Conservation (phyloP, 2,113 vertebrate species). For the Phaetusa simplex region DNA sequence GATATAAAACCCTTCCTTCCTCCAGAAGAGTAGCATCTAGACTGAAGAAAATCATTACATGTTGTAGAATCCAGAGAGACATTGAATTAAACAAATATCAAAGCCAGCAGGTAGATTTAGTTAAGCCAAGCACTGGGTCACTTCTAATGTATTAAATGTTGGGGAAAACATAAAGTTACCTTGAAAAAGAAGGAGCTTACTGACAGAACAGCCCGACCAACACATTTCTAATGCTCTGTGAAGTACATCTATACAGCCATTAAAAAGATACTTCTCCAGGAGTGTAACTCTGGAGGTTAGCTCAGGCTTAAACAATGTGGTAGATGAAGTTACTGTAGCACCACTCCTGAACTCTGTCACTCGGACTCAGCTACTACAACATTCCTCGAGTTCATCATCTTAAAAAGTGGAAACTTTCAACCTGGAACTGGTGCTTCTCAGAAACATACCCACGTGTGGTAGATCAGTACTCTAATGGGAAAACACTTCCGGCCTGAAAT, state of each 20-base stretch:
- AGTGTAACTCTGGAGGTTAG: not conserved
- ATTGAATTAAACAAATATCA: rapidly evolving
- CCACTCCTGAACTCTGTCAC: not conserved
- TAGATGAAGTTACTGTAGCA: not conserved
- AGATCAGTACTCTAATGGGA: not conserved
- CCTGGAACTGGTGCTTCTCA: not conserved
- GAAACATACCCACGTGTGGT: not conserved
- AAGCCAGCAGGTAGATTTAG: not conserved
- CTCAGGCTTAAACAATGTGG: not conserved
- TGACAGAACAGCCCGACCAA: not conserved
- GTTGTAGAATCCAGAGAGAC: not conserved
- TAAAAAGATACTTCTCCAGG: not conserved
- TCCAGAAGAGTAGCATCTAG: conserved; percentile 72
- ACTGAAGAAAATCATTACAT: conserved; percentile 42
- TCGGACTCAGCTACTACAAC: not conserved
- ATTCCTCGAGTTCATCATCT: not conserved
- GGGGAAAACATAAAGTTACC: not conserved
- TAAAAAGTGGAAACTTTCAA: not conserved
- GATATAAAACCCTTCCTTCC: conserved; percentile 90
- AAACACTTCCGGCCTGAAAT: not conserved
- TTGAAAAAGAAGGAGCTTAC: not conserved
- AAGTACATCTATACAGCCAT: not conserved
- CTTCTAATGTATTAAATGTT: rapidly evolving
- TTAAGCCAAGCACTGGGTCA: rapidly evolving
- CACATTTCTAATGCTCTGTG: no score